Percentiles rank a stretch among this genome's conserved stretches.
Conservation (phyloP, 1,140 invertebrate species). For the Theocolax elegans region DNA sequence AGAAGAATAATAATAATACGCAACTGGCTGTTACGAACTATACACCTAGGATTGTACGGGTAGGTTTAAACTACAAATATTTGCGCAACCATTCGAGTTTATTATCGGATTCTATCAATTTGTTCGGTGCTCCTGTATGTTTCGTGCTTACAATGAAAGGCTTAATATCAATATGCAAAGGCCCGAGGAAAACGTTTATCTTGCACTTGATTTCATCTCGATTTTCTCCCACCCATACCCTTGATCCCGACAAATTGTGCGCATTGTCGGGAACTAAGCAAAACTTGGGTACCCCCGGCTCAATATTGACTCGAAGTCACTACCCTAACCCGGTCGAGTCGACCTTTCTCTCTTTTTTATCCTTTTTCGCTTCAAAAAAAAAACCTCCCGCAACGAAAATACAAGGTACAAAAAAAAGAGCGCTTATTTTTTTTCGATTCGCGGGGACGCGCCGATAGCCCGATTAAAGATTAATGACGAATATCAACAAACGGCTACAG, state of each 20-base stretch:
- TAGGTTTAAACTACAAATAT: constrained; percentile 18
- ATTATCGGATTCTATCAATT: constrained; percentile 38
- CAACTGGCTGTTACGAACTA: neutral
- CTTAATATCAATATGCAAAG: constrained; percentile 69
- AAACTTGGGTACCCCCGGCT: constrained; percentile 30
- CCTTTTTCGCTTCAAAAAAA: neutral
- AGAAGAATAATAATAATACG: neutral
- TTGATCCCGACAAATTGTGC: constrained; percentile 64
- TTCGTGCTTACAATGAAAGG: constrained; percentile 46
- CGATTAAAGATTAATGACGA: constrained; percentile 66
- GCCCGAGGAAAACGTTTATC: constrained; percentile 63
- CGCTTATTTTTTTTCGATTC: constrained; percentile 44
- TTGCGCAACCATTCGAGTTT: constrained; percentile 31
- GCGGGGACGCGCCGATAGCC: constrained; percentile 40
- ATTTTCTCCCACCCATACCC: too few species aligned
- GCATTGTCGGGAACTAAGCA: constrained; percentile 28
- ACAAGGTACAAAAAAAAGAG: constrained; percentile 23
- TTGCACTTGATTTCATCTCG: constrained; percentile 67
- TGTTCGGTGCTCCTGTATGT: neutral
- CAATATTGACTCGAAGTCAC: constrained; percentile 51
- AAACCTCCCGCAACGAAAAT: constrained; percentile 12
- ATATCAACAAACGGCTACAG: constrained; percentile 58
- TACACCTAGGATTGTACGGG: neutral
- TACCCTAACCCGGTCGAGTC: neutral
- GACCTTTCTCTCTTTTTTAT: constrained; percentile 2